Conservation (phyloP, 2,888 invertebrate species). For the Lypha dubia region DNA sequence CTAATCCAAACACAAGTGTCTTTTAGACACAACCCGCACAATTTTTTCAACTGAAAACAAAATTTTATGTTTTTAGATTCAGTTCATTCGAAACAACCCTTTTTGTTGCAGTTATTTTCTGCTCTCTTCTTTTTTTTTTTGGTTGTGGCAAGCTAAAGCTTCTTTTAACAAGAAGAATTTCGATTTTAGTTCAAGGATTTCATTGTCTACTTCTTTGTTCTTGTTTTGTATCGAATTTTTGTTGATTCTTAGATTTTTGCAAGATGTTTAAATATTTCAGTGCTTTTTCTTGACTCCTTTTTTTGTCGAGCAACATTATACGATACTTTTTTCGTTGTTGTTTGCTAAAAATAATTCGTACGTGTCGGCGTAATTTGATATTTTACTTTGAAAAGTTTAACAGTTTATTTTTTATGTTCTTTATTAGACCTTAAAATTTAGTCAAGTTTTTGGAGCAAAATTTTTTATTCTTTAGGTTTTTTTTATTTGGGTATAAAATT, state of each 20-base stretch:
- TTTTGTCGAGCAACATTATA: constrained; percentile 47
- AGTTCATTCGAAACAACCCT: constrained; percentile 69
- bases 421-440: constrained; percentile 32
- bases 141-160: constrained; percentile 43
- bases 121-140: constrained; percentile 56
- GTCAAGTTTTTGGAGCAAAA: constrained; percentile 26
- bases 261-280: constrained; percentile 52
- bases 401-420: constrained; percentile 71
- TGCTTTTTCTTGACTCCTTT: constrained; percentile 35
- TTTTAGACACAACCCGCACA: constrained; percentile 75
- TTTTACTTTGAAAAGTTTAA: constrained; percentile 75
- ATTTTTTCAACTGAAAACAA: constrained; percentile 45
- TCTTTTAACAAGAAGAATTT: constrained; percentile 59
- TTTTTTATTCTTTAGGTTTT: constrained; percentile 24
- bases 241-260: constrained; percentile 11
- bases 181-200: constrained; percentile 80
- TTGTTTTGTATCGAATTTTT: constrained; percentile 40
- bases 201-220: constrained; percentile 52
- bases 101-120: constrained; percentile 71
- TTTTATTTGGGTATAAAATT: constrained; percentile 32
- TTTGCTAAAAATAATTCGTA: constrained; percentile 54
- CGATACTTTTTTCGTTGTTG: constrained; percentile 51
- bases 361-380: constrained; percentile 79
- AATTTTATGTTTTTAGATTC: constrained; percentile 68
- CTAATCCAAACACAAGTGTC: constrained; percentile 61